Conservation (phyloP, 2,113 vertebrate species). For the Maccullochella peelii region DNA sequence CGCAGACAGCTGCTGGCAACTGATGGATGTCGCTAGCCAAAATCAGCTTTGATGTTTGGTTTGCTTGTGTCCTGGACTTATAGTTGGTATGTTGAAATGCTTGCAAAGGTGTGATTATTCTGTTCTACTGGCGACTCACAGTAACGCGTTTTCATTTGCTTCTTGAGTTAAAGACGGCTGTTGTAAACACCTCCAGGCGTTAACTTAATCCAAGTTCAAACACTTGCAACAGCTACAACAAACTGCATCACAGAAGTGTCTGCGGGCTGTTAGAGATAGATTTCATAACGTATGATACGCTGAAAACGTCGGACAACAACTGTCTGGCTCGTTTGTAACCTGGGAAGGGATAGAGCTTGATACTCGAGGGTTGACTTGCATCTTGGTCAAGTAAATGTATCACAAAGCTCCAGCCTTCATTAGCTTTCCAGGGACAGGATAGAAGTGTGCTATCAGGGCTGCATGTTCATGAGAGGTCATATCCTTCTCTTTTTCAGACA, state of each 20-base stretch:
- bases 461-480: neutral
- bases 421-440: neutral
- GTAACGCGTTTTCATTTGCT: neutral
- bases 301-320: neutral
- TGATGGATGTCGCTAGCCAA: neutral
- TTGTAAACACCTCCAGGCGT: slow-evolving; percentile 30
- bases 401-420: neutral
- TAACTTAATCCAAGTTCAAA: slow-evolving; percentile 19
- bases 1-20: slow-evolving; percentile 42
- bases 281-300: neutral
- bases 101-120: neutral
- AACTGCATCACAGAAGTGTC: slow-evolving; percentile 11
- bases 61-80: neutral
- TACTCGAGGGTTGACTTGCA: neutral
- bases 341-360: neutral
- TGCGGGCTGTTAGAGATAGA: neutral
- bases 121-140: neutral
- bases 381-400: neutral
- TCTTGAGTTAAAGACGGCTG: neutral
- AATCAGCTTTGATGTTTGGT: neutral
- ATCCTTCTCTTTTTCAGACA: slow-evolving; percentile 84
- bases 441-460: neutral
- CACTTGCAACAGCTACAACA: neutral
- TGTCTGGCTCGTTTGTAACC: neutral
- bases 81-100: too few species aligned